Conservation (phyloP, 2,797 vertebrate species). For the Sitta carolinensis region DNA sequence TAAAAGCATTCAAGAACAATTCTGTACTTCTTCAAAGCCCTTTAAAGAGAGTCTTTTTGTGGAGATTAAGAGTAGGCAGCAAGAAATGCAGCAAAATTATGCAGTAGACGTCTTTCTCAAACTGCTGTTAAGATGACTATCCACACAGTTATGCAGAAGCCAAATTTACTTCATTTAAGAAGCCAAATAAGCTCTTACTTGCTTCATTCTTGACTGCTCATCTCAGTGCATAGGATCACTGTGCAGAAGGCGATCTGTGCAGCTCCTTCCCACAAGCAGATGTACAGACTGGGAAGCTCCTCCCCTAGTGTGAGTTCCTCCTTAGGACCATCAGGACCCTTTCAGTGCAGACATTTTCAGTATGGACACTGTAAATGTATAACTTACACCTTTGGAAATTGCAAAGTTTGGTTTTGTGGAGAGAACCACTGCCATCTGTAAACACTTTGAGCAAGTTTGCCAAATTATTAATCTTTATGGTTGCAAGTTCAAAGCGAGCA, state of each 20-base stretch:
- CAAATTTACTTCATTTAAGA: background rate
- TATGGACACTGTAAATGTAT: rapidly evolving
- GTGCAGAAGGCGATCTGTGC: background rate
- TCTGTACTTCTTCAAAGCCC: background rate
- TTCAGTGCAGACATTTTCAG: background rate
- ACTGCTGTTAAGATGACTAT: conserved; percentile 8
- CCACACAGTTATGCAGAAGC: background rate
- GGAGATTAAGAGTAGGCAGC: background rate
- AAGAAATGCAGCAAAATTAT: background rate
- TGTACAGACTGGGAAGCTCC: background rate
- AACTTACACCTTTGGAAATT: background rate
- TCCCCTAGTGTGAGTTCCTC: background rate
- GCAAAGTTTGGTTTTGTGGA: background rate
- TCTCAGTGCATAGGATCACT: background rate
- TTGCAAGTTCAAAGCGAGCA: background rate
- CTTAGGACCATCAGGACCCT: background rate
- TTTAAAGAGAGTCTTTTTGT: background rate
- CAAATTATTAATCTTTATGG: background rate
- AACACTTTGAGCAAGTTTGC: background rate
- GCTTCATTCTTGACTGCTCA: background rate
- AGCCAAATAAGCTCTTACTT: background rate
- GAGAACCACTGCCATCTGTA: background rate
- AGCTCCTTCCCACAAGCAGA: background rate
- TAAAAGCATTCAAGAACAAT: background rate
- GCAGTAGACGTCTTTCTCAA: background rate